A percentile compares a stretch with the other conserved stretches of the same genome.
phyloP scores from a whole-genome alignment of 2,113 vertebrate species.

The Phalacrocorax carbo region DNA sequence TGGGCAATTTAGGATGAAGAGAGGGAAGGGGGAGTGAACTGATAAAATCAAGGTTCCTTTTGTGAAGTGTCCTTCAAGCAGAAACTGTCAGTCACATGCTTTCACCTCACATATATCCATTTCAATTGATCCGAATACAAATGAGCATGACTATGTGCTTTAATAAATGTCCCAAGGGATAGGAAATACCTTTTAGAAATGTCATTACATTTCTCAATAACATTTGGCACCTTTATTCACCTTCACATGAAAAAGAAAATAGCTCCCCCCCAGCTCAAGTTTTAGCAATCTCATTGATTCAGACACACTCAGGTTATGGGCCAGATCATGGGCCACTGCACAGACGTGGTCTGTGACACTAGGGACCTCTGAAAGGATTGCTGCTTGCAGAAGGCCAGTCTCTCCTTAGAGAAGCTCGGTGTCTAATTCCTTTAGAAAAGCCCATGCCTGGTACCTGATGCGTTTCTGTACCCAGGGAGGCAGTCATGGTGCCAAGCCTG shows the following conservation, averaged over 20 bases:
- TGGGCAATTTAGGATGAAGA: neutral
- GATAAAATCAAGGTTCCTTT: neutral
- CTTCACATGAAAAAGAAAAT: neutral
- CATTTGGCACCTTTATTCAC: neutral
- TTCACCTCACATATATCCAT: neutral
- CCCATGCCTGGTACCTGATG: neutral
- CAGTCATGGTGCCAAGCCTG: too few species aligned
- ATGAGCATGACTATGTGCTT: neutral
- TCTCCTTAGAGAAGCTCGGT: neutral
- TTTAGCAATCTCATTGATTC: neutral
- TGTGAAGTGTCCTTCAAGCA: neutral
- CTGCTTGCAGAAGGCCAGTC: neutral
- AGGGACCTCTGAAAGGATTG: neutral
- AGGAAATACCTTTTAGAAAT: neutral
- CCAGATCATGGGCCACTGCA: neutral
- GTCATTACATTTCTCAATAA: neutral
- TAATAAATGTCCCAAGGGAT: neutral
- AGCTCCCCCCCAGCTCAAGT: neutral
- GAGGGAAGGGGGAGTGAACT: neutral
- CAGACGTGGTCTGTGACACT: neutral
- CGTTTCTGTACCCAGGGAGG: neutral
- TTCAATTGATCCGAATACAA: neutral
- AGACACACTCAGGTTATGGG: neutral
- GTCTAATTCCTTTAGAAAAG: neutral
- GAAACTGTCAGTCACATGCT: neutral